Evolutionary conservation across 2,888 invertebrate genomes (phyloP), one percentile per base, ranked within the genome.

Genomic region (Ctenicera cuprea): DNA sequence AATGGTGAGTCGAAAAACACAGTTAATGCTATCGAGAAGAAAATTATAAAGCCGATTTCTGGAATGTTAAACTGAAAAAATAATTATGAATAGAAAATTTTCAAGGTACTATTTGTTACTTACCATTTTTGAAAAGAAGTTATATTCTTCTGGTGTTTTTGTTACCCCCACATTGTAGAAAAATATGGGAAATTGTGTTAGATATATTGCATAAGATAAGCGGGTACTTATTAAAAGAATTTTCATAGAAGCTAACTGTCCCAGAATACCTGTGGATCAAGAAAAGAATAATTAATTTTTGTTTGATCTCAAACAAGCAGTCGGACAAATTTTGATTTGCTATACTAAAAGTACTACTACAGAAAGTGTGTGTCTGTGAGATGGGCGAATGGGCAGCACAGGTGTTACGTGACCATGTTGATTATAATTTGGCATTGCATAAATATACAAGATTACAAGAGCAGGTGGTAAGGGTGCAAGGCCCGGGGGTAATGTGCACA

Each of bases 131-230:
- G 87, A 87, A 45, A 91, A 83, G 80, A 92, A 90, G 62, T 87
- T 89, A 79, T 90, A 92, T 75, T 90, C 87, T 74, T 90, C 89
- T 0, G 90, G 85, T 78, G 88, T 88, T 81, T 91, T 88, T 43
- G 89, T 89, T 65, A 88, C 88, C 1, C 93, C 93, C 37, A 93
- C 91, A 80, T 92, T 92, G 81, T 88, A 93, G 84, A 93, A 93
- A 83, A 91, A 93, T 68, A 93, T 89, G 3, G 93, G 93, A 80
- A 93, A 93, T 83, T 93, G 93, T 26, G 92, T 92, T 73, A 93
- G 85, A 82, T 93, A 93, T 64, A 93, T 88, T 37, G 92, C 91
- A 82, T 93, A 93, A 38, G 93, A 92, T n/a, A 93, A 87, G 82
- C 91, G 90, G 9, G 93, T 93, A 80, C 91, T 90, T 8, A 93